A percentile compares a stretch with the other conserved stretches of the same genome.
Evolutionary conservation across 2,797 vertebrate species (phyloP).

Genomic region (Gymnothorax reevesii): DNA sequence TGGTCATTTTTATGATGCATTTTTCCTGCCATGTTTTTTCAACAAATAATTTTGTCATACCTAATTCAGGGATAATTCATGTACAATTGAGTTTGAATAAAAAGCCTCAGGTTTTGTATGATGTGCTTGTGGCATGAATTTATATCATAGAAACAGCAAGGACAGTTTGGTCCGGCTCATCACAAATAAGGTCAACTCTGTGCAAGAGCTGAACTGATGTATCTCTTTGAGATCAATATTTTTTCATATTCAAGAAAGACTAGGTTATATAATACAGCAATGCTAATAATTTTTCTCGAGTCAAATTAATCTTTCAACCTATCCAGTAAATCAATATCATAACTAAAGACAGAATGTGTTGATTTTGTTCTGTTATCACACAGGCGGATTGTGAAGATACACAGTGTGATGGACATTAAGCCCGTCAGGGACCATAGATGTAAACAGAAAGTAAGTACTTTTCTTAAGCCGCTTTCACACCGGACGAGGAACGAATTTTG

Average conservation of each 20-base stretch:
- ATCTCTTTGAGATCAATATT: background rate
- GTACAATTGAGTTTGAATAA: background rate
- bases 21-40: background rate
- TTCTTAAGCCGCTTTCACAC: too few species aligned
- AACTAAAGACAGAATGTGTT: background rate
- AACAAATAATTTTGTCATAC: background rate
- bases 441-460: too few species aligned
- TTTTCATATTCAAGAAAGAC: background rate
- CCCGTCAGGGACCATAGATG: too few species aligned
- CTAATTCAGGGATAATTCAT: background rate
- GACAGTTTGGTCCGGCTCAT: background rate
- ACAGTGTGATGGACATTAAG: too few species aligned
- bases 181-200: background rate
- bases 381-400: too few species aligned
- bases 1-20: background rate
- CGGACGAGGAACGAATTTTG: too few species aligned
- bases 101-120: background rate
- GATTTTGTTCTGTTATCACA: too few species aligned
- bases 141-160: background rate
- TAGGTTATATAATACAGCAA: background rate
- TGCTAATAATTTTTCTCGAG: background rate
- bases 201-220: background rate
- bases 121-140: background rate
- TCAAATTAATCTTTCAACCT: background rate
- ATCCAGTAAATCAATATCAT: background rate